These are phyloP conservation scores for Nephotettix cincticeps DNA, from an alignment of 1,140 invertebrate genomes.

Conservation along the genomic window DNA sequence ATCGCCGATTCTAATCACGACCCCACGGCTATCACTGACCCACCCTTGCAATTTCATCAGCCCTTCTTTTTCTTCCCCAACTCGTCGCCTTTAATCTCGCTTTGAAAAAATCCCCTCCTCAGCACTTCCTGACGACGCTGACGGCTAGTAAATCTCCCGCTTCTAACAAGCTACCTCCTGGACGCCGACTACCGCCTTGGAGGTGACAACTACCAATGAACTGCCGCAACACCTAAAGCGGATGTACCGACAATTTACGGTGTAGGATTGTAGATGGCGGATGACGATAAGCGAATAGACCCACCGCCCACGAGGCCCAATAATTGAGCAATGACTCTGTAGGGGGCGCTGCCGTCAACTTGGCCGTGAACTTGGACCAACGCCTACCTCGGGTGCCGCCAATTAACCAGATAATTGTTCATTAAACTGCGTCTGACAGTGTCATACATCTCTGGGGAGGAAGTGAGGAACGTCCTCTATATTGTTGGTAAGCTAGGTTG, in stretches of 20 bases:
- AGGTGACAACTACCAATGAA: no score
- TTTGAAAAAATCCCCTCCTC: constrained; percentile 2
- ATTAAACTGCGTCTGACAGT: not conserved
- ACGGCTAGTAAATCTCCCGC: not conserved
- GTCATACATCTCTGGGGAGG: no score
- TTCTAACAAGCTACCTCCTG: no score
- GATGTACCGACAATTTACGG: not conserved
- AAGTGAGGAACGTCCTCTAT: no score
- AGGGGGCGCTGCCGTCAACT: no score
- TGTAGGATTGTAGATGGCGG: not conserved
- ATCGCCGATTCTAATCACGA: no score
- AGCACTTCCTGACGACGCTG: not conserved
- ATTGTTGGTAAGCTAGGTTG: no score
- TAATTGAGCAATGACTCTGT: not conserved
- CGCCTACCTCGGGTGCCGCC: not conserved
- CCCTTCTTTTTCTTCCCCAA: no score
- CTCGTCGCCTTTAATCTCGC: not conserved
- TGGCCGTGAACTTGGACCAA: no score
- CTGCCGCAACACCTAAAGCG: not conserved
- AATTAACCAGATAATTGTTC: not conserved
- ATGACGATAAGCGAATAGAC: not conserved
- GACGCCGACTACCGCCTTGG: no score
- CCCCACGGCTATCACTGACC: no score
- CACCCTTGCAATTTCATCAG: not conserved
- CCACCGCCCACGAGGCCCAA: not conserved